Base-by-base conservation (phyloP, 2,888 invertebrate genomes). In the Drosophila rubida region DNA sequence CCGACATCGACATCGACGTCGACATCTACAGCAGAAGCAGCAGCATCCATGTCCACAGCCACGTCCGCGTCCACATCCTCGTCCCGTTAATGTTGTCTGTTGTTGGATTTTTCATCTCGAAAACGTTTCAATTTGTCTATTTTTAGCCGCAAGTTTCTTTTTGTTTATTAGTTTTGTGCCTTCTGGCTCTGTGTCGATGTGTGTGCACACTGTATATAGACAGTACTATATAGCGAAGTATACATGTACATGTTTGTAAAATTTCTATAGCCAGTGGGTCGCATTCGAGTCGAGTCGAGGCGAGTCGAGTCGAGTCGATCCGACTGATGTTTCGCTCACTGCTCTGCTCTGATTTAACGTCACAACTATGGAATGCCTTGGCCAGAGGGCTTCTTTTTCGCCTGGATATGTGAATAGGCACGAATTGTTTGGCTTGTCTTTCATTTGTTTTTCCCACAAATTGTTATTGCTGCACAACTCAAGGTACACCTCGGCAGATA, bases 111-210 rank as follows among this genome's bases (percentile, higher is more conserved):
- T 74, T 83, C 80, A 78, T 82, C 76, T 87, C 70, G 69, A 87
- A 73, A 87, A 82, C 88, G 80, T 86, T 84, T 87, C 75, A 81
- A 82, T 78, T 80, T 80, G 69, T 83, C 89, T 87, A 87, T 89
- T 87, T 89, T 89, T 89, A 87, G 89, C 62, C 49, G 71, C 78
- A 83, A 87, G 83, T 79, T 87, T 85, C 83, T 82, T 79, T 83
- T 87, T 88, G 79, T 85, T 87, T 86, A 80, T 87, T 85, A 87
- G 85, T 81, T 87, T 75, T 72, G 51, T 73, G 64, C 49, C 65
- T 69, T 65, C 65, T 60, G 37, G 54, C 72, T 68, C 49, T 61
- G 16, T 73, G 48, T 55, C 27, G 59, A 49, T 66, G 41, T 69
- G 16, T 63, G 32, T 37, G 35, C 42, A 0, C 8, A 39, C 8